Evolutionary conservation across 2,888 invertebrate species (phyloP).

Genomic region (Drosophila testacea): DNA sequence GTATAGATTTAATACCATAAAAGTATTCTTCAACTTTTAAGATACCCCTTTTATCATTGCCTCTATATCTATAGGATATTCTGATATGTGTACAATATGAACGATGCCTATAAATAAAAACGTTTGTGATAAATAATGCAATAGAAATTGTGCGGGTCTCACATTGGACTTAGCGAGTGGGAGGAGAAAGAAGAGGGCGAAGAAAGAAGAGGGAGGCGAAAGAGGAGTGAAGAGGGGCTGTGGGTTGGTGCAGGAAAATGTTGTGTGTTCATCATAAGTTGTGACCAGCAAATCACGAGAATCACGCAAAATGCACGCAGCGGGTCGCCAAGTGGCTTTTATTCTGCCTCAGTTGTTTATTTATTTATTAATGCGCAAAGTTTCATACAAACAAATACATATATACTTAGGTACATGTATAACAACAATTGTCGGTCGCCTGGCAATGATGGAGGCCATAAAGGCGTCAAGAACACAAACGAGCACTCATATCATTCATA

Average conservation of each 20-base stretch:
- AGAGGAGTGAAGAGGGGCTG: neutral
- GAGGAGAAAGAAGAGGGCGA: too few species aligned
- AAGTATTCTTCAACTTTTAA: neutral
- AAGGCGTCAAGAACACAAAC: constrained; percentile 40
- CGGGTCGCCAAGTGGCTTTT: constrained; percentile 7
- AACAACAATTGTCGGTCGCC: constrained; percentile 41
- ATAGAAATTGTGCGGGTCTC: constrained; percentile 55
- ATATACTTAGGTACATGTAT: constrained; percentile 19
- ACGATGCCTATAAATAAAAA: constrained; percentile 63
- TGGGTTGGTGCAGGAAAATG: neutral
- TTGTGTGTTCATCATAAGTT: constrained; percentile 55
- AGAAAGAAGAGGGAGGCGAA: too few species aligned
- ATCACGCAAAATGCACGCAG: constrained; percentile 66
- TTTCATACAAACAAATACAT: constrained; percentile 21
- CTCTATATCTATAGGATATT: neutral
- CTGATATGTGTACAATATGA: constrained; percentile 22
- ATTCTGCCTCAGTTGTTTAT: constrained; percentile 40
- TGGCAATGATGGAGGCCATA: constrained; percentile 69
- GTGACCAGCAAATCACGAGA: constrained; percentile 50
- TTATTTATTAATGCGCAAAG: constrained; percentile 68
- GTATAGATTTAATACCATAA: neutral
- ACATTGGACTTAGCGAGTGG: neutral
- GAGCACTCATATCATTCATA: neutral
- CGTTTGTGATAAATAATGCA: constrained; percentile 70
- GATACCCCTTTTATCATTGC: neutral